Evolutionary conservation across 1,140 invertebrate genomes (phyloP).

Genomic region (Ceratina australensis): DNA sequence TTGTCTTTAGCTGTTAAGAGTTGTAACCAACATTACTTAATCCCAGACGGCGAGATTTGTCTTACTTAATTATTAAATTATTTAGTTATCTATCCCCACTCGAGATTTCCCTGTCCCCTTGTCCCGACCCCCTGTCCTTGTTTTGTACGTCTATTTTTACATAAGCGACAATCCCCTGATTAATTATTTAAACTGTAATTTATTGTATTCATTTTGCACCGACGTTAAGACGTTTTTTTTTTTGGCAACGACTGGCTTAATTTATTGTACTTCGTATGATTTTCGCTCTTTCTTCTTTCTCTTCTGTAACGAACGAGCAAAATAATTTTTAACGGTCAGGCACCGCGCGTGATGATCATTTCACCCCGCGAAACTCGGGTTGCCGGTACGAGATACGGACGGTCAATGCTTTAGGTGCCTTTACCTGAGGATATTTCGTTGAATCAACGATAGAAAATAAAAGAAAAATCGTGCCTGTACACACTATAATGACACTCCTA

Average conservation of each 20-base stretch:
- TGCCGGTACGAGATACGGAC: constrained; percentile 29
- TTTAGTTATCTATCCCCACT: constrained; percentile 63
- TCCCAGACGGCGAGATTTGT: constrained; percentile 60
- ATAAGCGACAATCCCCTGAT: constrained; percentile 56
- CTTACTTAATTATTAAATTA: constrained; percentile 77
- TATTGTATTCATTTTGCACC: constrained; percentile 70
- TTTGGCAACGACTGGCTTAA: constrained; percentile 71
- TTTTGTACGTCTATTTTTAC: constrained; percentile 71
- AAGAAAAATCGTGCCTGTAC: constrained; percentile 7
- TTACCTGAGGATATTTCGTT: constrained; percentile 48
- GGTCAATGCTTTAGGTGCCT: constrained; percentile 62
- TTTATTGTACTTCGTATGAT: constrained; percentile 62
- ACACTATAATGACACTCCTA: background rate
- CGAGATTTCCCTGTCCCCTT: background rate
- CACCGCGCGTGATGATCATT: constrained; percentile 45
- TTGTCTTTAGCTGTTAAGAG: constrained; percentile 76
- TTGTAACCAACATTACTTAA: constrained; percentile 70
- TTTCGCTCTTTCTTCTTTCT: constrained; percentile 31
- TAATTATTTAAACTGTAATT: constrained; percentile 73
- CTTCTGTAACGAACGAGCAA: background rate
- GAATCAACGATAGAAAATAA: constrained; percentile 18
- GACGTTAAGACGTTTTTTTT: constrained; percentile 57
- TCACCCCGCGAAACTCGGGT: constrained; percentile 34
- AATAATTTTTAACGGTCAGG: constrained; percentile 35
- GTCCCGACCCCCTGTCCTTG: constrained; percentile 25